Evolutionary conservation across 2,888 invertebrate genomes (phyloP).

Genomic region (Loripinus fragilis): DNA sequence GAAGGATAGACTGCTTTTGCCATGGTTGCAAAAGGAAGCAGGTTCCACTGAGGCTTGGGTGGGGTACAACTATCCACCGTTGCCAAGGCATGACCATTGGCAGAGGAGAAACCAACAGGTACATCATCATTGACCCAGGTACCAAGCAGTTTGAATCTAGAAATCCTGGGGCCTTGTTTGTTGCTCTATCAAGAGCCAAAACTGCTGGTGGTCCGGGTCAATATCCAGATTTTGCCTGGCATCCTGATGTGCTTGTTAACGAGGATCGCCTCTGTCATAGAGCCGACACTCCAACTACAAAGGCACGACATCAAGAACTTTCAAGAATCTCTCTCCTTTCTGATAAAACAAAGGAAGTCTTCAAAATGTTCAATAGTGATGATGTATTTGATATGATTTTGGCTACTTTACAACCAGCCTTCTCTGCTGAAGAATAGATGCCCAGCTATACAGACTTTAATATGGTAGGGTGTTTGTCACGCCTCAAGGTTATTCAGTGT

Average conservation of each 20-base stretch:
- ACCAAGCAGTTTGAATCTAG: constrained; percentile 46
- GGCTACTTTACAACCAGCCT: neutral
- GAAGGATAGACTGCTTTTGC: constrained; percentile 48
- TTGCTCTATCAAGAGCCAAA: constrained; percentile 56
- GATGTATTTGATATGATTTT: neutral
- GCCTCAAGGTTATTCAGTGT: too few relatives aligned
- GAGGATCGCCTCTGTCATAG: constrained; percentile 47
- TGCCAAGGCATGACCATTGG: constrained; percentile 60
- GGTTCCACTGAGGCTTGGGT: constrained; percentile 54
- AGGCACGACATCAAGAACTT: constrained; percentile 36
- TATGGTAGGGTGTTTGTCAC: too few relatives aligned
- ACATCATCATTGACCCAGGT: constrained; percentile 44
- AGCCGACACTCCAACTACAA: constrained; percentile 43
- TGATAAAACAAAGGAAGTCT: neutral
- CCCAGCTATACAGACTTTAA: too few relatives aligned
- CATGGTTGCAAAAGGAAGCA: constrained; percentile 44
- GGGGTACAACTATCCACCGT: constrained; percentile 51
- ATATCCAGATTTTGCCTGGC: constrained; percentile 58
- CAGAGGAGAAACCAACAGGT: constrained; percentile 27
- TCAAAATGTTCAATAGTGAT: neutral
- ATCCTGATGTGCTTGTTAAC: constrained; percentile 46
- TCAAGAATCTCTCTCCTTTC: constrained; percentile 17
- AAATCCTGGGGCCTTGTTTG: constrained; percentile 58
- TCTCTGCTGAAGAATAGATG: neutral
- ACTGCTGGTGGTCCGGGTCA: constrained; percentile 31